Evolutionary conservation across 2,797 vertebrate genomes (phyloP), one percentile per base, ranked within the genome.

Genomic region (Champsocephalus esox): DNA sequence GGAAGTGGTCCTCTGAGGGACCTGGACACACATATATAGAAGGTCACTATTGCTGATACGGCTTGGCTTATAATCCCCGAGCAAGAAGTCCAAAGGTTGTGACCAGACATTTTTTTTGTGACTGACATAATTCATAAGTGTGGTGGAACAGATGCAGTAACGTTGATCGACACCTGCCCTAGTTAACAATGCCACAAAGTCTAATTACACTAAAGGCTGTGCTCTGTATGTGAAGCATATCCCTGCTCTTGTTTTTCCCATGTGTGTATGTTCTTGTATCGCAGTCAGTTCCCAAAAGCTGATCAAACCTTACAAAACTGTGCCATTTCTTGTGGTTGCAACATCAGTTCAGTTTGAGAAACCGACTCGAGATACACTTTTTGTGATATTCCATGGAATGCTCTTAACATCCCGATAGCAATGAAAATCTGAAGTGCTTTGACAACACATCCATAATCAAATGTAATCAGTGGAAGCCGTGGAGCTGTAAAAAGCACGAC

Each of bases 1-100:
- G 83, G 98, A 99, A 79, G 97, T 98, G 80, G 97, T 99, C 93
- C 97, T 93, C 85, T 97, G 97, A 86, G 97, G 97, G 84, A 98
- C 97, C 97, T 98, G 91, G 28, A 88, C 16, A 76, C 54, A 64
- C 12, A 77, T n/a, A 76, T 17, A 73, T 3, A 66, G 46, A 57
- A 49, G 3, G 55, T 60, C 12, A 74, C 0, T 51, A 38, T n/a
- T 43, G 5, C 3, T 60, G 13, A 0, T 21, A 28, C 1, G 41
- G 16, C 48, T 52, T 45, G 1, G 1, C 38, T 56, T 78, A 44
- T 57, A 67, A 46, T 49, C 13, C 5, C 10, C 2, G 2, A 24
- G 17, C 28, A 60, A 52, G 0, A 12, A 45, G 21, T n/a, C 56
- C 2, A 72, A 44, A 67, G 16, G 3, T 48, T 34, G 3, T 14